Evolutionary conservation across 2,888 invertebrate species (phyloP), one percentile per base, ranked within the genome.

Genomic region (Xestia ashworthii): DNA sequence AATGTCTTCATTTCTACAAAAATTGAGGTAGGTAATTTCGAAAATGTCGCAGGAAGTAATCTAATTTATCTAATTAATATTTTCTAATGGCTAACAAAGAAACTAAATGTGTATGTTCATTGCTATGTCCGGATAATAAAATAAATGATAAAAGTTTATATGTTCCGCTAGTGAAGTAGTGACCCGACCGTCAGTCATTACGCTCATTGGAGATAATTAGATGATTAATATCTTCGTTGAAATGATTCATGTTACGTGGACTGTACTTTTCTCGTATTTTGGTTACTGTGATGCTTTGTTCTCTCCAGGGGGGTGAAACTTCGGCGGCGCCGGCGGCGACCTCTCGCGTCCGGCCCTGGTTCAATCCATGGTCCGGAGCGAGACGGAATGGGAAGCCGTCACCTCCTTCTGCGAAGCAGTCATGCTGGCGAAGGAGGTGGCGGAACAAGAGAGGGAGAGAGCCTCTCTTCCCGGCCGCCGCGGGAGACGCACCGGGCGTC

Each of bases 191-290:
- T 68, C 65, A 11, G 67, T 69, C 60, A 76, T 81, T 74, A 71
- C 76, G 53, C 68, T 83, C 80, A 88, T 85, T 85, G 89, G 70
- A 62, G 76, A 77, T 88, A 89, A 88, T 89, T 84, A 89, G 80
- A 71, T 79, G 76, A 84, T 88, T 88, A 85, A 82, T 78, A 78
- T 74, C 74, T 85, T 44, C 82, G 78, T 80, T 25, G 75, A 53
- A 84, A 87, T 84, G 86, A 87, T 81, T 86, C 80, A 83, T 41
- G 46, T 80, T 69, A 71, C 60, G 65, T 62, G 14, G 41, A 75
- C 50, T 38, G 22, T 67, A 32, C 58, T 71, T 76, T 73, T 32
- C 46, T 67, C 62, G 41, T 78, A 22, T n/a, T n/a, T 71, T 55
- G 16, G 8, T 72, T 68, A 46, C 9, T 32, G 77, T 12, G 3